Percentiles rank a stretch among this genome's conserved stretches.
Conservation (phyloP, 1,140 invertebrate genomes). For the Diploscapter pachys region DNA sequence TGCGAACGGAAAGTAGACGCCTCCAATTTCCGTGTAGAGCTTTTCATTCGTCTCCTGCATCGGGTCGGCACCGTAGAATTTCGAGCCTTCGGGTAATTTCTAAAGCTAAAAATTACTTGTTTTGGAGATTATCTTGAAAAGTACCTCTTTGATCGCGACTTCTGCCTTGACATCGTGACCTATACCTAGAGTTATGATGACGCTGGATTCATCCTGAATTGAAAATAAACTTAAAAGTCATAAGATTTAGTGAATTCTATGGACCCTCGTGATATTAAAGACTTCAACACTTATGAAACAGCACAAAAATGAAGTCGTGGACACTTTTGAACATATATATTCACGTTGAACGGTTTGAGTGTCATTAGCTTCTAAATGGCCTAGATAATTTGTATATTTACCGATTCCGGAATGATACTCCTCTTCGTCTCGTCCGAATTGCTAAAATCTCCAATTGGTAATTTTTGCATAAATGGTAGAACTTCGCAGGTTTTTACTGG, state of each 20-base stretch:
- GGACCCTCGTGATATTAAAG: too few species aligned
- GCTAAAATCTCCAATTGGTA: too few species aligned
- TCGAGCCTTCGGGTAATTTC: background rate
- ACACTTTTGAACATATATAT: too few species aligned
- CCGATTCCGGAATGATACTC: background rate
- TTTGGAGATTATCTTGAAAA: background rate
- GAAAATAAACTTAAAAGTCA: background rate
- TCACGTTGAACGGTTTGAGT: too few species aligned
- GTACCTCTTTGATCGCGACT: background rate
- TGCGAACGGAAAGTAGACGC: slow-evolving; percentile 23
- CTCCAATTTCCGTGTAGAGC: slow-evolving; percentile 15
- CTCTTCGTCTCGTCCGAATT: too few species aligned
- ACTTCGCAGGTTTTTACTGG: too few species aligned
- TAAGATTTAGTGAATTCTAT: too few species aligned
- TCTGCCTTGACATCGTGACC: slow-evolving; percentile 17
- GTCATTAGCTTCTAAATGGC: too few species aligned
- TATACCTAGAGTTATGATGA: slow-evolving; percentile 10
- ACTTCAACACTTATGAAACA: too few species aligned
- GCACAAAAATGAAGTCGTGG: too few species aligned
- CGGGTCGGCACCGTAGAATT: slow-evolving; percentile 25
- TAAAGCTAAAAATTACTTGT: slow-evolving; percentile 2
- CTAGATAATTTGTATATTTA: too few species aligned
- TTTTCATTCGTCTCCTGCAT: slow-evolving; percentile 22
- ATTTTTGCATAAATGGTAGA: too few species aligned
- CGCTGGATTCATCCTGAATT: background rate